Conservation (phyloP, 2,113 vertebrate genomes). For the Stegostoma tigrinum region DNA sequence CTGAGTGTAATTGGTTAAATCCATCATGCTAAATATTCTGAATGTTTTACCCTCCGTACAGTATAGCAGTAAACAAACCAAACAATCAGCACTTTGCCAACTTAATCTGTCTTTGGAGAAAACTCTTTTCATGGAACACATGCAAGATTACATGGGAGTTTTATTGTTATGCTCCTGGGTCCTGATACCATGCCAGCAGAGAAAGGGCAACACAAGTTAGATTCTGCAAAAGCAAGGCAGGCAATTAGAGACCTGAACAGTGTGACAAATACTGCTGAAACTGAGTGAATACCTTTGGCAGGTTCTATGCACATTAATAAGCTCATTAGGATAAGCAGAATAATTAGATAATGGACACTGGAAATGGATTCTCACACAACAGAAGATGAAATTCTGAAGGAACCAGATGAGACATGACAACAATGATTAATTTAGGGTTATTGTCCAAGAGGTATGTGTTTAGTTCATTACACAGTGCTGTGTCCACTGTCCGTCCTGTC, state of each 20-base stretch:
- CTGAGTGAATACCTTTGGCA: not conserved
- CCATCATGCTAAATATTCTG: not conserved
- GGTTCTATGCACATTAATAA: not conserved
- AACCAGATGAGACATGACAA: conserved; percentile 18
- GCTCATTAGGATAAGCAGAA: conserved; percentile 6
- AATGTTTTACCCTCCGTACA: not conserved
- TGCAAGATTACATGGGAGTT: not conserved
- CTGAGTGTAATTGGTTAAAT: not conserved
- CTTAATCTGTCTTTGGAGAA: not conserved
- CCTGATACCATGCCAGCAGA: not conserved
- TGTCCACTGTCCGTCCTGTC: not conserved
- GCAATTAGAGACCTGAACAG: not conserved
- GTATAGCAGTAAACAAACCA: not conserved
- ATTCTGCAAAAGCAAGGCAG: not conserved
- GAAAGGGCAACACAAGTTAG: no score
- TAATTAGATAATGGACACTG: conserved; percentile 21
- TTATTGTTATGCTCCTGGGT: not conserved
- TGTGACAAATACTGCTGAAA: not conserved
- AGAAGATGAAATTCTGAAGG: not conserved
- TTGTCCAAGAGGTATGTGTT: not conserved
- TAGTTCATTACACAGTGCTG: not conserved
- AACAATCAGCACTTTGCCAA: not conserved
- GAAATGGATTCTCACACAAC: not conserved
- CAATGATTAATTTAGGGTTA: not conserved
- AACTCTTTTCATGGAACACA: not conserved